Percentiles rank a stretch among this genome's conserved stretches.
These are phyloP conservation scores for Potamilus streckersoni DNA, from an alignment of 1,140 invertebrate species.

Conservation along the genomic window DNA sequence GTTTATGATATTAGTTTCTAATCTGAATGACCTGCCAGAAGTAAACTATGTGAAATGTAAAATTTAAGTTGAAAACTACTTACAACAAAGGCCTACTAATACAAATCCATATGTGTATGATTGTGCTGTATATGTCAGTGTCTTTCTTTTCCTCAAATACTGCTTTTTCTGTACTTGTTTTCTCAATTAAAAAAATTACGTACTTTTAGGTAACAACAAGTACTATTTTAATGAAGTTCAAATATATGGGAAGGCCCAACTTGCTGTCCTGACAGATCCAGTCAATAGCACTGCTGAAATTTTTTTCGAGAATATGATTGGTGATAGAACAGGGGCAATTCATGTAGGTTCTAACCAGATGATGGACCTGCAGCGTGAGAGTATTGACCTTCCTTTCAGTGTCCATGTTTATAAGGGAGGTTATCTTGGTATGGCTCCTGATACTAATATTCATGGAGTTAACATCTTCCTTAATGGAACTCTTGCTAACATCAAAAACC, in stretches of 20 bases:
- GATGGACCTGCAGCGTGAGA: conserved; percentile 45
- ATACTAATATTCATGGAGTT: conserved; percentile 48
- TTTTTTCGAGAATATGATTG: conserved; percentile 56
- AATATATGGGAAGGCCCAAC: conserved; percentile 53
- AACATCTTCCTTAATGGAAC: conserved; percentile 56
- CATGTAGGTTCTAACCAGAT: conserved; percentile 48
- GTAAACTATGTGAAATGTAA: too few relatives aligned
- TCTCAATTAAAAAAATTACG: too few relatives aligned
- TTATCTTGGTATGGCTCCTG: conserved; percentile 49
- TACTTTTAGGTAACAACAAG: conserved; percentile 28
- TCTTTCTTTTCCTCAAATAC: too few relatives aligned
- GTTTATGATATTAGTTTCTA: too few relatives aligned
- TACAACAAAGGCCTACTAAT: too few relatives aligned
- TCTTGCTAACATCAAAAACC: conserved; percentile 46
- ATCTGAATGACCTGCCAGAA: too few relatives aligned
- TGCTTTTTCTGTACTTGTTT: too few relatives aligned
- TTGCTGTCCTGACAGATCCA: conserved; percentile 50
- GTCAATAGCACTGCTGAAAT: conserved; percentile 34
- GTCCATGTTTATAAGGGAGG: conserved; percentile 53
- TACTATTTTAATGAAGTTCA: conserved; percentile 56
- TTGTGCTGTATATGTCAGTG: too few relatives aligned
- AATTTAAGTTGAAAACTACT: too few relatives aligned
- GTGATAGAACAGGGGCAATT: conserved; percentile 52
- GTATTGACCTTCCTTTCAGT: conserved; percentile 54
- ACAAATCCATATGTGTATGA: too few relatives aligned